These are phyloP conservation scores for Podilymbus podiceps DNA, from an alignment of 2,113 vertebrate species.

Conservation along the genomic window DNA sequence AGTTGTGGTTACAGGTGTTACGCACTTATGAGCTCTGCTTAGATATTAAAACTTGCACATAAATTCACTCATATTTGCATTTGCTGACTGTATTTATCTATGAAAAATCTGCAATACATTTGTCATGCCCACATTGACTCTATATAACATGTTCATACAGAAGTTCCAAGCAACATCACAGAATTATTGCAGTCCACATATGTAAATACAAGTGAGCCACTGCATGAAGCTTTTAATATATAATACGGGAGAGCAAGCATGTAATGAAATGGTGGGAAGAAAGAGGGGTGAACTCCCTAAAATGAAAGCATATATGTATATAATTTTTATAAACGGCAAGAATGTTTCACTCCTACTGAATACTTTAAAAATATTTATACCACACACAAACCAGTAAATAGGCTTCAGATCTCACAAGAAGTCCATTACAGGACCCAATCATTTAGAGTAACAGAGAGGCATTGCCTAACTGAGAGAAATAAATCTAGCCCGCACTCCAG, in stretches of 20 bases:
- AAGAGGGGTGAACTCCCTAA: slow-evolving; percentile 28
- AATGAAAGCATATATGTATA: neutral
- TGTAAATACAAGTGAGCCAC: slow-evolving; percentile 51
- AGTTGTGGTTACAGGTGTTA: slow-evolving; percentile 49
- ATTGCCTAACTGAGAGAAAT: neutral
- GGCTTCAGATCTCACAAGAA: slow-evolving; percentile 5
- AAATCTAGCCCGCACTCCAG: neutral
- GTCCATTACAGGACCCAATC: neutral
- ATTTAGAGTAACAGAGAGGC: neutral
- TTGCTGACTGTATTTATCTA: slow-evolving; percentile 28
- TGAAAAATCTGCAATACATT: slow-evolving; percentile 20
- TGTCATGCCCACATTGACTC: slow-evolving; percentile 26
- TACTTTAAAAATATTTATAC: neutral
- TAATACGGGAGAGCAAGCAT: neutral
- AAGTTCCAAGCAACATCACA: slow-evolving; percentile 39
- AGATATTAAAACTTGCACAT: slow-evolving; percentile 32
- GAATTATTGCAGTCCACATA: slow-evolving; percentile 18
- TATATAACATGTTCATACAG: slow-evolving; percentile 50
- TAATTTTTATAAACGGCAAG: neutral
- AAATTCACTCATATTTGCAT: slow-evolving; percentile 37
- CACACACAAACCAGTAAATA: neutral
- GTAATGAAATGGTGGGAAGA: slow-evolving; percentile 51
- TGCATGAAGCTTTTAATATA: slow-evolving; percentile 18
- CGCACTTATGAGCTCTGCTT: neutral
- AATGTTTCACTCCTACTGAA: slow-evolving; percentile 12